Percentiles rank a stretch among this genome's conserved stretches.
Conservation (phyloP, 2,888 invertebrate genomes). For the Anaspis maculata region DNA sequence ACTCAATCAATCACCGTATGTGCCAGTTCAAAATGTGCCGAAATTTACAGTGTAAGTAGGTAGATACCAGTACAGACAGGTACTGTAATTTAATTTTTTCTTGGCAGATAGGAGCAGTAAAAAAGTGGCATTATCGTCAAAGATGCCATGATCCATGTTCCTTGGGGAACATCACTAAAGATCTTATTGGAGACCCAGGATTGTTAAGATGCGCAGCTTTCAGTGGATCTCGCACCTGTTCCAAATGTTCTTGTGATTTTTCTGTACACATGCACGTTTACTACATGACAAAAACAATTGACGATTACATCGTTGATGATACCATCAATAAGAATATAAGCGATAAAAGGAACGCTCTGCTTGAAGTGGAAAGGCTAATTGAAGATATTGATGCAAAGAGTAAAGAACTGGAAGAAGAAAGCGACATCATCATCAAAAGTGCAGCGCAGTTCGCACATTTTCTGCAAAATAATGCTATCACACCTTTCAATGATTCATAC, state of each 20-base stretch:
- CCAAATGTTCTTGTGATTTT: conserved; percentile 27
- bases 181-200: too few species aligned
- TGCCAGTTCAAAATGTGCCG: conserved; percentile 22
- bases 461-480: conserved; percentile 30
- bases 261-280: conserved; percentile 33
- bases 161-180: too few species aligned
- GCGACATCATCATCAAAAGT: conserved; percentile 21
- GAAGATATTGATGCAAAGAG: conserved; percentile 17
- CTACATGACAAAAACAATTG: conserved; percentile 27
- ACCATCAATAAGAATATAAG: conserved; percentile 22
- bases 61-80: too few species aligned
- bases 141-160: conserved; percentile 34
- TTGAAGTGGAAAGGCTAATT: conserved; percentile 19
- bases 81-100: too few species aligned
- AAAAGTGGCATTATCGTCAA: conserved; percentile 29
- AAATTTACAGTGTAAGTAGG: conserved; percentile 21
- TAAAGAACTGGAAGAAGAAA: conserved; percentile 23
- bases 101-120: conserved; percentile 16
- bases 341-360: conserved; percentile 20
- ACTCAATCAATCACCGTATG: conserved; percentile 32
- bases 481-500: conserved; percentile 31
- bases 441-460: conserved; percentile 34
- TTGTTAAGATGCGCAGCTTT: too few species aligned
- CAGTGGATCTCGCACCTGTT: conserved; percentile 21
- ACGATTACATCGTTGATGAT: conserved; percentile 23